Base-by-base conservation (phyloP, 2,888 invertebrate genomes). In the Ophion costatus region DNA sequence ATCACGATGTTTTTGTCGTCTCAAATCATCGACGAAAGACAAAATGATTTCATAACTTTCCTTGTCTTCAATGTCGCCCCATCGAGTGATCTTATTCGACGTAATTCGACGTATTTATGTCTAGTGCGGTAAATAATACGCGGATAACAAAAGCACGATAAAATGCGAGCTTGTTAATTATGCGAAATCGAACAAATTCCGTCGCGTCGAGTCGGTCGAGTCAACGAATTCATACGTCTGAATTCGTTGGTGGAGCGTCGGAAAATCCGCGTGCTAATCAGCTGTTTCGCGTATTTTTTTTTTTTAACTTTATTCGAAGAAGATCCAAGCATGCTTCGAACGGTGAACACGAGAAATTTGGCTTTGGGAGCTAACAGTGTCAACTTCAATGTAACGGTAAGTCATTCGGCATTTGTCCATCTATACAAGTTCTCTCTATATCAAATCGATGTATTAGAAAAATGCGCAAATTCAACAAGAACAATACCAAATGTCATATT, bases 321-420 rank as follows among this genome's bases (percentile, higher is more conserved):
- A 74, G 33, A 11, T 51, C 66, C 57, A n/a, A 84, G 45, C 17
- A 90, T 90, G 90, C 79, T 90, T 33, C 88, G 89, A 20, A 82
- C 87, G 61, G 33, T 84, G 38, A n/a, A 79, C 38, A 67, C 76
- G 17, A 71, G 78, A 45, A 86, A 85, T 33, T 69, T 86, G n/a
- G 88, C 88, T 80, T 76, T 85, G 20, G 82, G 82, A 64, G 45
- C 80, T 7, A 71, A 84, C 17, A 67, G 78, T 38, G 66, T 85
- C 7, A 87, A 85, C 64, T 88, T 89, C 63, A 86, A 88, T 73
- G 61, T 84, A 73, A 51, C 86, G 56, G 90, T 90, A 81, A 88
- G 88, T 89, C 63, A 38, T 80, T 71, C 7, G 20, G 14, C 17
- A 66, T 20, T 59, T 7, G 29, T 20, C 17, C 70, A 74, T 11